Evolutionary conservation across 2,888 invertebrate genomes (phyloP).

Genomic region (Xiphydria camelus): DNA sequence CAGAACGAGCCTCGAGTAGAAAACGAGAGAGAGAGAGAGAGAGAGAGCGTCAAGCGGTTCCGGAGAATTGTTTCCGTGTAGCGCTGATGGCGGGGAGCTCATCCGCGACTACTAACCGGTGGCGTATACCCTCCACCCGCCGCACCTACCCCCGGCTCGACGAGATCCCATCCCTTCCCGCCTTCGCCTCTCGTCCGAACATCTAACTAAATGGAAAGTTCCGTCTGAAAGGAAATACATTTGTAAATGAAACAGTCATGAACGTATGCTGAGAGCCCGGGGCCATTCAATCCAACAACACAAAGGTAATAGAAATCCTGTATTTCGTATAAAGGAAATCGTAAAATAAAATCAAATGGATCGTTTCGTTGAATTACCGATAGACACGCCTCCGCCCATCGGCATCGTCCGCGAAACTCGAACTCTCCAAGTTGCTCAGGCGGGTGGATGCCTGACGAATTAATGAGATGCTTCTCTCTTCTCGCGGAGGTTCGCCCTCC

Average conservation of each 20-base stretch:
- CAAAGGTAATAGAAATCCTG: constrained; percentile 51
- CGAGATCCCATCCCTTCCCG: too few relatives aligned
- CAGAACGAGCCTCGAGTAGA: too few relatives aligned
- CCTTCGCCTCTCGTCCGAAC: constrained; percentile 31
- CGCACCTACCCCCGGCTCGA: too few relatives aligned
- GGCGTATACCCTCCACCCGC: constrained; percentile 21
- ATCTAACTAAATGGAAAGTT: constrained; percentile 55
- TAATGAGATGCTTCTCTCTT: constrained; percentile 1
- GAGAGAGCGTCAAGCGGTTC: too few relatives aligned
- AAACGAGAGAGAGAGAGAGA: too few relatives aligned
- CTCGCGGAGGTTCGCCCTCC: too few relatives aligned
- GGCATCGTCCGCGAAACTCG: too few relatives aligned
- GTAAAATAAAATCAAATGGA: constrained; percentile 48
- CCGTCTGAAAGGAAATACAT: constrained; percentile 53
- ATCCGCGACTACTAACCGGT: constrained; percentile 24
- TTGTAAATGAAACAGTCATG: constrained; percentile 55
- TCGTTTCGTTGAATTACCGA: constrained; percentile 37
- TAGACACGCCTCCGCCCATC: too few relatives aligned
- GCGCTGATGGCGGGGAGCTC: constrained; percentile 25
- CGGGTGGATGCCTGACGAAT: not conserved
- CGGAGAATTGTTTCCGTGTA: constrained; percentile 29
- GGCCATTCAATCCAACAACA: constrained; percentile 51
- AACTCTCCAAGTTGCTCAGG: too few relatives aligned
- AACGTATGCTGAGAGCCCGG: constrained; percentile 46
- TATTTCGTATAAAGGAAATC: constrained; percentile 48